Evolutionary conservation across 2,888 invertebrate genomes (phyloP).

Genomic region (Apotomis turbidana): DNA sequence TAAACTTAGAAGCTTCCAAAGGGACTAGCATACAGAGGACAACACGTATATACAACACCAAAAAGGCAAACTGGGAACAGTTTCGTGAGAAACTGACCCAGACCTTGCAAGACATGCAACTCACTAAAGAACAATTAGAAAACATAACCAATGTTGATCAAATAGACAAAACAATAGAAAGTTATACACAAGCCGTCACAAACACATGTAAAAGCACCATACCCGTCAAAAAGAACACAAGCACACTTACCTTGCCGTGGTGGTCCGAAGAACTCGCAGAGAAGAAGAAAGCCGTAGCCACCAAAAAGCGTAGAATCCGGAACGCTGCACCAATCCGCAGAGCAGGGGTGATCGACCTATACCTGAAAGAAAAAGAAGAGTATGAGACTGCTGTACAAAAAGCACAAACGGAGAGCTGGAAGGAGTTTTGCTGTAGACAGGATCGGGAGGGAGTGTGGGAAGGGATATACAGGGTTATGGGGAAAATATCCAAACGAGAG

Average conservation of each 20-base stretch:
- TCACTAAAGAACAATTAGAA: not conserved
- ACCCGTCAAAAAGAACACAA: not conserved
- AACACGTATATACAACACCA: no score
- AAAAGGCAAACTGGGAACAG: no score
- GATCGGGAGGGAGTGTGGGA: slow-evolving; percentile 30
- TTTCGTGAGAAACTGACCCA: not conserved
- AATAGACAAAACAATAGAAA: not conserved
- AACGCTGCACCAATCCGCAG: not conserved
- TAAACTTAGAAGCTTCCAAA: no score
- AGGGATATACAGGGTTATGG: slow-evolving; percentile 40
- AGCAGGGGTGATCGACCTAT: not conserved
- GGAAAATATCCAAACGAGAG: slow-evolving; percentile 10
- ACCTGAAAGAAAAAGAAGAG: slow-evolving; percentile 6
- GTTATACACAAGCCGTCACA: not conserved
- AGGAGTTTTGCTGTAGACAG: not conserved
- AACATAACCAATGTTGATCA: not conserved
- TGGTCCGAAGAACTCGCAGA: not conserved
- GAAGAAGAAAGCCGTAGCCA: not conserved
- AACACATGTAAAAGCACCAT: not conserved
- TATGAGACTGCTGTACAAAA: not conserved
- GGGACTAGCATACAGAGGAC: no score
- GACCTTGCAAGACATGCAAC: not conserved
- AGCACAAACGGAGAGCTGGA: no score
- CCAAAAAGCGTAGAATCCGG: not conserved
- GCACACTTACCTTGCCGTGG: not conserved